Percentiles rank a stretch among this genome's conserved stretches.
phyloP scores from a whole-genome alignment of 1,140 invertebrate genomes.

The Lasaia peninsularis region DNA sequence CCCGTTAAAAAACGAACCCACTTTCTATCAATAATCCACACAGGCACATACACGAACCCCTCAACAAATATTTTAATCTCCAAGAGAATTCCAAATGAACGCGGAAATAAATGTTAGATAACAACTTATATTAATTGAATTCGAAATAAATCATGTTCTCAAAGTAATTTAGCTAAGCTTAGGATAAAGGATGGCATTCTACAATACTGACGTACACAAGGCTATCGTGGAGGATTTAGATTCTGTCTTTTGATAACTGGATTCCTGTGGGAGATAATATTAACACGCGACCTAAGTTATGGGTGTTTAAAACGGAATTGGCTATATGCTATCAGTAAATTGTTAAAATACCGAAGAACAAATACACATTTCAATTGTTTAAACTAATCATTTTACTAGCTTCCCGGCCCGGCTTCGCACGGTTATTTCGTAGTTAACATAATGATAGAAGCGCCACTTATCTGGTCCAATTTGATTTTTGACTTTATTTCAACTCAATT shows the following conservation, averaged over 20 bases:
- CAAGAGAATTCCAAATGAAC: neutral
- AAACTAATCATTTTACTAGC: neutral
- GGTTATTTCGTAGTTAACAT: too few species aligned
- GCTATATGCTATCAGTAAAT: neutral
- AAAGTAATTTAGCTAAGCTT: neutral
- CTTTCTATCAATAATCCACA: too few species aligned
- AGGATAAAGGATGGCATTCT: neutral
- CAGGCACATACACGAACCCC: too few species aligned
- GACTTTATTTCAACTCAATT: too few species aligned
- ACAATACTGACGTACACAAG: constrained; percentile 10
- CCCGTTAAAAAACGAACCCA: too few species aligned
- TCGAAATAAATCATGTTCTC: neutral
- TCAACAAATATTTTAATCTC: too few species aligned
- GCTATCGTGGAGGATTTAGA: constrained; percentile 14
- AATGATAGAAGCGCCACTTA: too few species aligned
- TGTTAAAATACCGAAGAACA: neutral
- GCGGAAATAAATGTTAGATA: neutral
- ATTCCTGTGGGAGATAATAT: constrained; percentile 15
- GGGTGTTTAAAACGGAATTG: constrained; percentile 12
- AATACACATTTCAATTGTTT: neutral
- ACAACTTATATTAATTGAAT: neutral
- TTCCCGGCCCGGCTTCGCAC: too few species aligned
- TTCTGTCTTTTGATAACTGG: constrained; percentile 11
- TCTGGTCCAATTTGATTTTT: too few species aligned
- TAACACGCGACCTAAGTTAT: constrained; percentile 17